Conservation (phyloP, 2,113 vertebrate genomes). For the Menidia beryllina region DNA sequence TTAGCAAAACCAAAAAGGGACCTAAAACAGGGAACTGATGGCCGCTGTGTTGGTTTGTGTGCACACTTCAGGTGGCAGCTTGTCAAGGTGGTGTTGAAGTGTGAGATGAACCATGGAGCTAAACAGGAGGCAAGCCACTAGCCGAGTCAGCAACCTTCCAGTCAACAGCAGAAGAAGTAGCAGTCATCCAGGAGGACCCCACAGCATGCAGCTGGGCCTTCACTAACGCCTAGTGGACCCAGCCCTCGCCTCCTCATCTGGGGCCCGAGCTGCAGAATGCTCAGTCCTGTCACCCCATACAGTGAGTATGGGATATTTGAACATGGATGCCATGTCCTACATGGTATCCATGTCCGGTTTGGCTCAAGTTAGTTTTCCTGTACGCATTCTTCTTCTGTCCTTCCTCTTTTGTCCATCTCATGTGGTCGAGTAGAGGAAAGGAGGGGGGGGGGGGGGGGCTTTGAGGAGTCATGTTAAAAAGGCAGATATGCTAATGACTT, state of each 20-base stretch:
- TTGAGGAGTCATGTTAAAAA: constrained; percentile 63
- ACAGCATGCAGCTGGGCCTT: constrained; percentile 66
- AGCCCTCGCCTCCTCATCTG: constrained; percentile 65
- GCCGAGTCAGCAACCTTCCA: constrained; percentile 33
- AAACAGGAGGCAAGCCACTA: constrained; percentile 55
- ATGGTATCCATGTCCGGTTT: too few species aligned
- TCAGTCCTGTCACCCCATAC: constrained; percentile 80
- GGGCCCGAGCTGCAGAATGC: constrained; percentile 80
- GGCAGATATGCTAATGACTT: constrained; percentile 70
- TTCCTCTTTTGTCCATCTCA: constrained; percentile 63
- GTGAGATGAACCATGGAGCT: constrained; percentile 74
- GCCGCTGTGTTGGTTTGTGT: constrained; percentile 25
- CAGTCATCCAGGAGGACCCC: constrained; percentile 37
- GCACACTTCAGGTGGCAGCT: constrained; percentile 57
- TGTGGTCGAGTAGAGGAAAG: constrained; percentile 51
- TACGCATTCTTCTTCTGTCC: constrained; percentile 25
- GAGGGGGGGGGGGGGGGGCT: constrained; percentile 16
- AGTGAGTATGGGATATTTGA: constrained; percentile 67
- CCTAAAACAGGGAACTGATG: neutral
- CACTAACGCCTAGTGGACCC: constrained; percentile 69
- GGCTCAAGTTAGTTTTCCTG: constrained; percentile 41
- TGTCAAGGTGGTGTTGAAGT: constrained; percentile 43
- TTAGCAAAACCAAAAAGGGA: neutral
- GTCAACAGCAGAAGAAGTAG: constrained; percentile 48
- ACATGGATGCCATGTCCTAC: neutral